Conservation (phyloP, 2,113 vertebrate species). For the Cavia aperea region DNA sequence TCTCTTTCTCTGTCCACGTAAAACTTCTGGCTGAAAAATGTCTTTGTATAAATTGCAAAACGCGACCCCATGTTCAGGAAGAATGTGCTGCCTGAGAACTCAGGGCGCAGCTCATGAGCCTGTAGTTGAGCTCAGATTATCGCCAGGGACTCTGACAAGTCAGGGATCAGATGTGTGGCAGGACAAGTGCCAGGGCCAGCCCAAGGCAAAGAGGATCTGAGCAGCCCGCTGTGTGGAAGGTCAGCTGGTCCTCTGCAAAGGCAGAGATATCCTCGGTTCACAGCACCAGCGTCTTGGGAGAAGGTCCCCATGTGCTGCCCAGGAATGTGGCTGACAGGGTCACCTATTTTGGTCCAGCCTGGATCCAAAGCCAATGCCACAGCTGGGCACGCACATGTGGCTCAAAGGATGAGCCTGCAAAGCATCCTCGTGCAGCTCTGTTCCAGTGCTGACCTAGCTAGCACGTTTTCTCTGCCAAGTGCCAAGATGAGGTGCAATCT, state of each 20-base stretch:
- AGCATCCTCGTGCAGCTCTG: rapidly evolving
- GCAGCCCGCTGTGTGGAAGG: neutral
- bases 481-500: neutral
- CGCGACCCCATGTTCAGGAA: neutral
- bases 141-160: rapidly evolving
- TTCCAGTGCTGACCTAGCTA: rapidly evolving
- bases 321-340: rapidly evolving
- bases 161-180: rapidly evolving
- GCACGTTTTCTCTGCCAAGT: neutral
- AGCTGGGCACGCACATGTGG: neutral
- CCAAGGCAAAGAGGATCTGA: rapidly evolving
- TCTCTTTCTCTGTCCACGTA: neutral
- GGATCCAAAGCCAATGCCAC: neutral
- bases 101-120: neutral
- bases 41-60: rapidly evolving
- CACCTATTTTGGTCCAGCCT: rapidly evolving
- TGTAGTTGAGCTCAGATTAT: neutral
- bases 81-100: neutral
- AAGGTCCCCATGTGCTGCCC: rapidly evolving
- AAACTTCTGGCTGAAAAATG: neutral
- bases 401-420: neutral
- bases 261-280: neutral
- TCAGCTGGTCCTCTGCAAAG: neutral
- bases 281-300: rapidly evolving
- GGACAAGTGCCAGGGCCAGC: neutral